A percentile compares a stretch with the other conserved stretches of the same genome.
Evolutionary conservation across 2,888 invertebrate species (phyloP).

Genomic region (Epinotia demarniana): DNA sequence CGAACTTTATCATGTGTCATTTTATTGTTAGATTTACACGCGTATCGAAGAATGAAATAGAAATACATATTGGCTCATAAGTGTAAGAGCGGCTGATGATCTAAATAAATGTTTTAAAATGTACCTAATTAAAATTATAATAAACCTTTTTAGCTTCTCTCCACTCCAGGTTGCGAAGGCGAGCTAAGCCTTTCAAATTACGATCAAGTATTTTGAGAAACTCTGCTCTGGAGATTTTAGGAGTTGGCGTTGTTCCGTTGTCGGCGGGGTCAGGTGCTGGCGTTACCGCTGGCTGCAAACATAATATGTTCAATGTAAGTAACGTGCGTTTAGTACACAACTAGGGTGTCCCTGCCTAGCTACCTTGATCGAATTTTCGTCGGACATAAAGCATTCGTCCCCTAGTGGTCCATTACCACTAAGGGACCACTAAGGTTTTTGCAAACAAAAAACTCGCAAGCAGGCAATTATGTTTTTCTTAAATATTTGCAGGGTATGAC

Average conservation of each 20-base stretch:
- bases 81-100: not conserved
- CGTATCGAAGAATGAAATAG: too few relatives aligned
- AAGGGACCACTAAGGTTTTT: too few relatives aligned
- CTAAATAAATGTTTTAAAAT: constrained; percentile 2
- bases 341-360: too few relatives aligned
- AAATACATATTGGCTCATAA: too few relatives aligned
- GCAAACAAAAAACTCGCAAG: too few relatives aligned
- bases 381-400: too few relatives aligned
- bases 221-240: constrained; percentile 75
- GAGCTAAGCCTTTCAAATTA: constrained; percentile 76
- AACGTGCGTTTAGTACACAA: not conserved
- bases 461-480: too few relatives aligned
- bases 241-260: constrained; percentile 72
- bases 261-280: constrained; percentile 55
- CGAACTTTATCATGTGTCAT: not conserved
- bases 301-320: not conserved
- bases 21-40: too few relatives aligned
- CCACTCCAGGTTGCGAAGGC: constrained; percentile 78
- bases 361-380: too few relatives aligned
- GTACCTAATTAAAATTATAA: constrained; percentile 26
- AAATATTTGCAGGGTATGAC: too few relatives aligned
- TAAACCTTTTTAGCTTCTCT: constrained; percentile 78
- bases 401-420: too few relatives aligned
- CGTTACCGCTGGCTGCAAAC: constrained; percentile 52
- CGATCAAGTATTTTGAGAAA: constrained; percentile 77